Base-by-base conservation (phyloP, 2,888 invertebrate species). In the Scaptomyza cyrtandrae region DNA sequence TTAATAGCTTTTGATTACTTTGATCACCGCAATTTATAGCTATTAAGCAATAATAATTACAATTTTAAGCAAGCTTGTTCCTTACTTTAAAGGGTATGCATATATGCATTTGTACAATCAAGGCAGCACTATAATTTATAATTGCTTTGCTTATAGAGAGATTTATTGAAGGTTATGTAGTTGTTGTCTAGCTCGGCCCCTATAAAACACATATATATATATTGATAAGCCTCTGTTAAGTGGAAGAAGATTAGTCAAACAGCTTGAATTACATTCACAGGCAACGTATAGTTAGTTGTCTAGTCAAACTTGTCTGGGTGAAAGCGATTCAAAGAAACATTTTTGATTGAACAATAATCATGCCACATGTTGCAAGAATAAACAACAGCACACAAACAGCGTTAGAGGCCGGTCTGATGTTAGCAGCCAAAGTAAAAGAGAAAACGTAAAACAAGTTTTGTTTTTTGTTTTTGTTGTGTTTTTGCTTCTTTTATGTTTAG, bases 321-420 rank as follows among this genome's bases (percentile, higher is more conserved):
- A 71, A 71, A 71, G 71, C 50, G 10, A n/a, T 27, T 43, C 9
- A 37, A 48, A 43, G 6, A 37, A 52, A 48, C 44, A n/a, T 58
- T 61, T 55, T 67, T 48, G 48, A 65, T 62, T 60, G 11, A 37
- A 50, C 35, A 49, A 46, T 41, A 39, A 62, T 29, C 31, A 39
- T 75, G 63, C 68, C 63, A 68, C 76, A 71, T 74, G 72, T 58
- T 46, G 76, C 68, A 75, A 71, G 68, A 60, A 71, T 57, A 39
- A 59, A 35, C 37, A 58, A 39, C 7, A 16, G 13, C 33, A 11
- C 11, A 2, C 24, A 3, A 29, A 4, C 24, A 19, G 11, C 48
- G 19, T 41, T 31, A n/a, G 54, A 19, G 67, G 67, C 60, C 39
- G 54, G 66, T 59, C 66, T 16, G 2, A 13, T 61, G 44, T 48